Conservation (phyloP, 2,888 invertebrate genomes). For the Merodon equestris region DNA sequence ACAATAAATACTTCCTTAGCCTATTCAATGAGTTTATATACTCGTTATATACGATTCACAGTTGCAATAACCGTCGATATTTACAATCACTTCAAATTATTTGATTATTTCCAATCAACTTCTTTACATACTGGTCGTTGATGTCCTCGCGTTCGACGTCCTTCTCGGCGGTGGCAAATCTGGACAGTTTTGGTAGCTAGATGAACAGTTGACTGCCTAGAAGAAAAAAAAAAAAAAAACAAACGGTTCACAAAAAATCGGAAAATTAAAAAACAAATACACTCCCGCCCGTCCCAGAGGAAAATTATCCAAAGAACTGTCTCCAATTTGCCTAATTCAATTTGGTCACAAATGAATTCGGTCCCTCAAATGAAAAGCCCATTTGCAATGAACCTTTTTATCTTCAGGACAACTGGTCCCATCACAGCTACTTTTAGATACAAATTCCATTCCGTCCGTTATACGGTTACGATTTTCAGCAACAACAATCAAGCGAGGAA, state of each 20-base stretch:
- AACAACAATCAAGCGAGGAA: slow-evolving; percentile 32
- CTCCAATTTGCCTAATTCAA: slow-evolving; percentile 34
- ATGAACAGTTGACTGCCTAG: slow-evolving; percentile 76
- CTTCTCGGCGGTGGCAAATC: slow-evolving; percentile 76
- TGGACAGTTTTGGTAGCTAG: slow-evolving; percentile 74
- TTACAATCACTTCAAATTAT: too few species aligned
- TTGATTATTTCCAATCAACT: neutral
- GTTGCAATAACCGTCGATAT: too few species aligned
- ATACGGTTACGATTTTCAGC: slow-evolving; percentile 3
- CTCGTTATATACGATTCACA: too few species aligned
- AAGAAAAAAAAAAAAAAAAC: slow-evolving; percentile 54
- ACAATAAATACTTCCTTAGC: too few species aligned
- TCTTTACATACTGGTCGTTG: slow-evolving; percentile 75
- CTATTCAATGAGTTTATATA: too few species aligned
- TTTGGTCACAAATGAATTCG: slow-evolving; percentile 36
- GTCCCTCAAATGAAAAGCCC: slow-evolving; percentile 50
- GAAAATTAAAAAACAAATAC: neutral
- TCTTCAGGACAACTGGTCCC: slow-evolving; percentile 13
- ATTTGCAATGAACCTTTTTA: slow-evolving; percentile 40
- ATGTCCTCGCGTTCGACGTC: slow-evolving; percentile 76
- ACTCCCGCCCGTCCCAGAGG: neutral
- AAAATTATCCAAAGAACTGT: slow-evolving; percentile 29
- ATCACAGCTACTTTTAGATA: slow-evolving; percentile 14
- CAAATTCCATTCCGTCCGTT: slow-evolving; percentile 33
- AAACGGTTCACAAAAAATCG: neutral